Percentiles rank a stretch among this genome's conserved stretches.
phyloP scores from a whole-genome alignment of 2,113 vertebrate genomes.

The Coryphaenoides rupestris region DNA sequence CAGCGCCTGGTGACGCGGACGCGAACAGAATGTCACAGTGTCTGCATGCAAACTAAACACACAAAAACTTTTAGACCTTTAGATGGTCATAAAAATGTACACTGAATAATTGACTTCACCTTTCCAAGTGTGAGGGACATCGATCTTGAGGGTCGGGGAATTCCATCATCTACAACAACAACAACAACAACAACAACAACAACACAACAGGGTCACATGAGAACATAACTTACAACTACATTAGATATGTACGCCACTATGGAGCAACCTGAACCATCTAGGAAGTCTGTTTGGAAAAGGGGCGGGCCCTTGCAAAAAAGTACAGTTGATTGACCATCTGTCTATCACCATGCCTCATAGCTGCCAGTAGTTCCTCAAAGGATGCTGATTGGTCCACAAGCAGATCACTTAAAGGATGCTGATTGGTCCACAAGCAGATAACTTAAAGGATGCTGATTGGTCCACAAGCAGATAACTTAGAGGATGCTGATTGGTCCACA shows the following conservation, averaged over 20 bases:
- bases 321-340: too few species aligned
- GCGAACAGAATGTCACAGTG: neutral
- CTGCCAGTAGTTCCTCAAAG: too few species aligned
- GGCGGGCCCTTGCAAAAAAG: too few species aligned
- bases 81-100: neutral
- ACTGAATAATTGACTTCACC: conserved; percentile 63
- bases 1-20: conserved; percentile 75
- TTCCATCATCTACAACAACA: conserved; percentile 83
- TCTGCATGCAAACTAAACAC: neutral
- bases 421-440: too few species aligned
- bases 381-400: too few species aligned
- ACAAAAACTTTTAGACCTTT: neutral
- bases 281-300: too few species aligned
- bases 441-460: too few species aligned
- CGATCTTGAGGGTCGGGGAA: conserved; percentile 85
- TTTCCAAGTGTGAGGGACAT: conserved; percentile 95
- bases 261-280: too few species aligned
- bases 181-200: neutral
- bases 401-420: too few species aligned
- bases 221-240: neutral
- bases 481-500: too few species aligned
- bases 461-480: too few species aligned
- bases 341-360: too few species aligned
- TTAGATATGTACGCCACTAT: neutral
- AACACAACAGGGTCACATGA: neutral